Evolutionary conservation across 2,797 vertebrate genomes (phyloP).

Genomic region (Sebastes diaconus): DNA sequence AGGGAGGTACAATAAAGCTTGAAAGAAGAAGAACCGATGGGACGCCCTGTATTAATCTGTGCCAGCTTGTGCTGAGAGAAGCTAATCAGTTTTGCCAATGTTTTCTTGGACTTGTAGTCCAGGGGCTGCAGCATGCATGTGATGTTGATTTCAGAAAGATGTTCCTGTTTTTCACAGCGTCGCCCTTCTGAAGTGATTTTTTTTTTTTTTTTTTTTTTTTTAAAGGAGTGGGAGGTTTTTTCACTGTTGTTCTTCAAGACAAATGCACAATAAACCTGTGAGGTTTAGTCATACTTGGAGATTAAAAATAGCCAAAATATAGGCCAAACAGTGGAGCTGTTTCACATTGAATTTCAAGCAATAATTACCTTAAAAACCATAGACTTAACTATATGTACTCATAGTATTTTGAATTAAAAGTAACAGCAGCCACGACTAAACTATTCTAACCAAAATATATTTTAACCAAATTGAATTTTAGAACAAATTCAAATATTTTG

Average conservation of each 20-base stretch:
- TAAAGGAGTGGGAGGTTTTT: neutral
- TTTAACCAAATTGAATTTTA: constrained; percentile 24
- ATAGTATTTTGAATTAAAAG: constrained; percentile 7
- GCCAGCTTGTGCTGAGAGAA: constrained; percentile 22
- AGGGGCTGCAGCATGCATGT: constrained; percentile 28
- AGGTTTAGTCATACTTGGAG: constrained; percentile 17
- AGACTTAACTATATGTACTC: constrained; percentile 22
- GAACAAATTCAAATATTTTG: neutral
- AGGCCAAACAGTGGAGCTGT: constrained; percentile 21
- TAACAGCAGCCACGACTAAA: neutral
- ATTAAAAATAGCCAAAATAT: constrained; percentile 16
- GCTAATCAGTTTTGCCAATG: constrained; percentile 23
- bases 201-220: neutral
- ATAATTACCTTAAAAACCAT: constrained; percentile 35
- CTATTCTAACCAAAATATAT: constrained; percentile 27
- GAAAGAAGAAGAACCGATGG: constrained; percentile 11
- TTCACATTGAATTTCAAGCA: constrained; percentile 38
- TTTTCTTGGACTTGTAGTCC: constrained; percentile 21
- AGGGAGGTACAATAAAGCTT: constrained; percentile 39
- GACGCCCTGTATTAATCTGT: constrained; percentile 12
- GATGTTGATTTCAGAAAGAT: neutral
- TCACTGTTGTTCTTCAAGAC: neutral
- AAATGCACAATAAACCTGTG: neutral
- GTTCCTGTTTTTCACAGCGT: neutral
- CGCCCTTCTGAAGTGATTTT: neutral